Conservation (phyloP, 2,113 vertebrate species). For the Hippocampus abdominalis region DNA sequence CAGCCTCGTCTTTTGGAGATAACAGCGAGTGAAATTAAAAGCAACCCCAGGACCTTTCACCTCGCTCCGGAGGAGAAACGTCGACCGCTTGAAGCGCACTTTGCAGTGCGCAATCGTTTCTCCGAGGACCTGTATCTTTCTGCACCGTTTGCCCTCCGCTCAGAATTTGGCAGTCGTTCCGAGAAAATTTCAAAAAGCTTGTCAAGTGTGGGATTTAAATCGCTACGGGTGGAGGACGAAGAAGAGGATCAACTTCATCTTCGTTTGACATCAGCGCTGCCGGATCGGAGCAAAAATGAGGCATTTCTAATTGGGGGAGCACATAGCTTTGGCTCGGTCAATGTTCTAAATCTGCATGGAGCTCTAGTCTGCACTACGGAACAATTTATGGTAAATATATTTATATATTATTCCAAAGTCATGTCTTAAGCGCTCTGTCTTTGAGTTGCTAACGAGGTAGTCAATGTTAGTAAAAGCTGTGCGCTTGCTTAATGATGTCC, state of each 20-base stretch:
- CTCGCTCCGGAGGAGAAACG: slow-evolving; percentile 54
- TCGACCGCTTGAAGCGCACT: slow-evolving; percentile 46
- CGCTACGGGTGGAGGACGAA: slow-evolving; percentile 28
- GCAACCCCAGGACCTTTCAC: slow-evolving; percentile 40
- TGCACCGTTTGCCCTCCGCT: slow-evolving; percentile 54
- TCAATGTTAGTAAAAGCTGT: slow-evolving; percentile 28
- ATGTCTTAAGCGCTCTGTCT: background rate
- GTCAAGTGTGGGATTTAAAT: slow-evolving; percentile 67
- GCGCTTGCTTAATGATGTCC: background rate
- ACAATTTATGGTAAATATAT: slow-evolving; percentile 77
- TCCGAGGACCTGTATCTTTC: slow-evolving; percentile 48
- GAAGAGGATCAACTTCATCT: slow-evolving; percentile 58
- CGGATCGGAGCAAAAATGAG: slow-evolving; percentile 63
- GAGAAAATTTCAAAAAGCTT: slow-evolving; percentile 52
- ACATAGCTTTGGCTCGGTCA: slow-evolving; percentile 47
- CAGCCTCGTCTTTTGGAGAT: slow-evolving; percentile 31
- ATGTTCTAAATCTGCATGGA: slow-evolving; percentile 70
- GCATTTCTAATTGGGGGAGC: slow-evolving; percentile 58
- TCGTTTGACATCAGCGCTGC: slow-evolving; percentile 54
- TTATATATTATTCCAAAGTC: slow-evolving; percentile 14
- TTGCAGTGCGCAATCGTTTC: slow-evolving; percentile 57
- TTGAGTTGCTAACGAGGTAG: slow-evolving; percentile 15
- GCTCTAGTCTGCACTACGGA: slow-evolving; percentile 69
- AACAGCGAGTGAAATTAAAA: slow-evolving; percentile 38
- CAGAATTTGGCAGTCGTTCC: slow-evolving; percentile 51